Evolutionary conservation across 2,797 vertebrate species (phyloP).

Genomic region (Leptodactylus fallax): DNA sequence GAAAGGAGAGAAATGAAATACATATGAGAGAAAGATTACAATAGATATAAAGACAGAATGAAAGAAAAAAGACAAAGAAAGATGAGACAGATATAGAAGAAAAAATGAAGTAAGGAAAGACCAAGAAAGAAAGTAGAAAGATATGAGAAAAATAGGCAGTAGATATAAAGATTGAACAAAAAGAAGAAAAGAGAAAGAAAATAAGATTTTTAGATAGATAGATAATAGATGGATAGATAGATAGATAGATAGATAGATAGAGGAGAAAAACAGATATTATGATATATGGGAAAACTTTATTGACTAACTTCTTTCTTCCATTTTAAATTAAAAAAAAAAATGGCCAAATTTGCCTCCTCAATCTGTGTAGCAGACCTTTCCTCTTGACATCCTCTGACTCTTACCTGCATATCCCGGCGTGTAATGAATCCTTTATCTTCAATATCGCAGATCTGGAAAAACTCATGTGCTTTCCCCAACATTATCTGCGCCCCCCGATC

Average conservation of each 20-base stretch:
- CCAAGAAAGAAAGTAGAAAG: too few species aligned
- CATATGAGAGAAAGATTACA: too few species aligned
- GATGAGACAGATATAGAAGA: too few species aligned
- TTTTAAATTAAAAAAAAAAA: not conserved
- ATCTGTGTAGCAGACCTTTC: not conserved
- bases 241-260: not conserved
- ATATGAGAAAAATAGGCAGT: too few species aligned
- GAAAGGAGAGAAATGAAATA: too few species aligned
- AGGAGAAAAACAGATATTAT: not conserved
- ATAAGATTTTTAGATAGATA: not conserved
- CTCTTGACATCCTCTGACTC: not conserved
- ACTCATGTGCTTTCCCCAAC: slow-evolving; percentile 85
- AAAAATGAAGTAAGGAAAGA: too few species aligned
- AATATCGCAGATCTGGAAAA: slow-evolving; percentile 91
- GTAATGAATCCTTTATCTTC: slow-evolving; percentile 92
- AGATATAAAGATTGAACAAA: too few species aligned
- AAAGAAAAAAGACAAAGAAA: too few species aligned
- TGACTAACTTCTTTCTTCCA: not conserved
- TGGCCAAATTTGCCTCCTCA: not conserved
- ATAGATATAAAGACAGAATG: too few species aligned
- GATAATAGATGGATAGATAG: not conserved
- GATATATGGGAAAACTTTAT: not conserved
- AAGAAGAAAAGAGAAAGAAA: not conserved
- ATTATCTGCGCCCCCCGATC: slow-evolving; percentile 73
- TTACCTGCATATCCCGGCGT: slow-evolving; percentile 89